Evolutionary conservation across 2,888 invertebrate species (phyloP).

Genomic region (Pterostichus madidus): DNA sequence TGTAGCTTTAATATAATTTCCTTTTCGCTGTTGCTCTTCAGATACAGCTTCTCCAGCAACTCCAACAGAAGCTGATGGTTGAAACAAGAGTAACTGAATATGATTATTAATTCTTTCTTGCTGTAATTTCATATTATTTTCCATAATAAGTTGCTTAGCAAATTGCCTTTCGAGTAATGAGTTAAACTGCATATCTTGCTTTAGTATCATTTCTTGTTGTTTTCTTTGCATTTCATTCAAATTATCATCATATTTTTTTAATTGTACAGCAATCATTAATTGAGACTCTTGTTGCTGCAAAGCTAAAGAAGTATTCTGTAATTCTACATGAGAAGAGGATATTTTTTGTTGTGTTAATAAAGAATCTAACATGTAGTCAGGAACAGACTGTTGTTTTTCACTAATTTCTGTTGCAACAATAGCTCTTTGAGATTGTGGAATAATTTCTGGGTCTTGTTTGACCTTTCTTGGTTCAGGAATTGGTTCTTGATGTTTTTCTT

Average conservation of each 20-base stretch:
- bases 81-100: conserved; percentile 78
- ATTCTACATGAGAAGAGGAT: conserved; percentile 75
- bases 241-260: conserved; percentile 83
- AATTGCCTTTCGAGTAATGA: conserved; percentile 79
- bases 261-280: conserved; percentile 81
- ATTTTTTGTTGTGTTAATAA: conserved; percentile 73
- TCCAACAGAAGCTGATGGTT: conserved; percentile 69
- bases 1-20: conserved; percentile 74
- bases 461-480: conserved; percentile 37
- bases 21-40: conserved; percentile 73
- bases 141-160: conserved; percentile 80
- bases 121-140: conserved; percentile 80
- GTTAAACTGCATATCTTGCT: conserved; percentile 80
- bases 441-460: neutral
- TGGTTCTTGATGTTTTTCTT: conserved; percentile 9
- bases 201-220: conserved; percentile 79
- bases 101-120: conserved; percentile 82
- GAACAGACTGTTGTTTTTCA: conserved; percentile 8
- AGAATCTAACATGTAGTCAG: conserved; percentile 67
- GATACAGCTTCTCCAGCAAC: conserved; percentile 67
- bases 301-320: conserved; percentile 80
- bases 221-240: conserved; percentile 80
- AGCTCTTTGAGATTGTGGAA: conserved; percentile 29
- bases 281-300: conserved; percentile 83
- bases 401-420: neutral